These are phyloP conservation scores for Druceiella hillmani DNA, from an alignment of 2,888 invertebrate species.

Conservation along the genomic window DNA sequence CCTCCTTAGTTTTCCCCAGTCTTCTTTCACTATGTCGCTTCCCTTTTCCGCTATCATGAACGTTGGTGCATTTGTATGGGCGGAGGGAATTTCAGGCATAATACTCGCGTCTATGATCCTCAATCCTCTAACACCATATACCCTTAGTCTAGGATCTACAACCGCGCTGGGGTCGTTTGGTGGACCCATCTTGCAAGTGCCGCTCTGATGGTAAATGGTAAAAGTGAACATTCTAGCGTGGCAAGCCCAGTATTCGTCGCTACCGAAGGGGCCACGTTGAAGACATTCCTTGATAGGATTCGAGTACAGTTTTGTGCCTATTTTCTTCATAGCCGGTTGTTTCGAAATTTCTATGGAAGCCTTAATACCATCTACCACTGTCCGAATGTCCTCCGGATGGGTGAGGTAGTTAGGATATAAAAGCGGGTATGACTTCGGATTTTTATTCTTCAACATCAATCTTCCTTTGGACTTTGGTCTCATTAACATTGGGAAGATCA, in stretches of 20 bases:
- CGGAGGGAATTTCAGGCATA: slow-evolving; percentile 72
- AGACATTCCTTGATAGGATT: slow-evolving; percentile 58
- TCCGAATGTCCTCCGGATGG: slow-evolving; percentile 54
- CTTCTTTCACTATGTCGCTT: slow-evolving; percentile 62
- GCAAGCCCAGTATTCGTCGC: slow-evolving; percentile 67
- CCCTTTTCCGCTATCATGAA: slow-evolving; percentile 82
- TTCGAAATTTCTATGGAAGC: slow-evolving; percentile 51
- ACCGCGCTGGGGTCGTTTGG: slow-evolving; percentile 53
- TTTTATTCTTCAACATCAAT: slow-evolving; percentile 59
- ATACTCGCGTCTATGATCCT: slow-evolving; percentile 75
- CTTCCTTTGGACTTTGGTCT: slow-evolving; percentile 67
- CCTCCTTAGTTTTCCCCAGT: slow-evolving; percentile 42
- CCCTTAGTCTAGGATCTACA: slow-evolving; percentile 56
- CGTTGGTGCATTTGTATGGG: slow-evolving; percentile 71
- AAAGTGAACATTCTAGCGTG: slow-evolving; percentile 60
- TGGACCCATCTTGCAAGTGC: slow-evolving; percentile 64
- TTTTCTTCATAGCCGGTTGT: slow-evolving; percentile 52
- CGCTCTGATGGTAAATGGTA: slow-evolving; percentile 65
- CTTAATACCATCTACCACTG: slow-evolving; percentile 59
- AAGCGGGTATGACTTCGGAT: slow-evolving; percentile 67
- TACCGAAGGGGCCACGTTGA: slow-evolving; percentile 48
- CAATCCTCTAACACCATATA: slow-evolving; percentile 61
- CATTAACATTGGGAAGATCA: slow-evolving; percentile 65
- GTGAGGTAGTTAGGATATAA: slow-evolving; percentile 77
- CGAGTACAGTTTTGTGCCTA: slow-evolving; percentile 55